Percentiles rank a stretch among this genome's conserved stretches.
Conservation (phyloP, 1,140 invertebrate genomes). For the honey bee (Apis mellifera) region DNA sequence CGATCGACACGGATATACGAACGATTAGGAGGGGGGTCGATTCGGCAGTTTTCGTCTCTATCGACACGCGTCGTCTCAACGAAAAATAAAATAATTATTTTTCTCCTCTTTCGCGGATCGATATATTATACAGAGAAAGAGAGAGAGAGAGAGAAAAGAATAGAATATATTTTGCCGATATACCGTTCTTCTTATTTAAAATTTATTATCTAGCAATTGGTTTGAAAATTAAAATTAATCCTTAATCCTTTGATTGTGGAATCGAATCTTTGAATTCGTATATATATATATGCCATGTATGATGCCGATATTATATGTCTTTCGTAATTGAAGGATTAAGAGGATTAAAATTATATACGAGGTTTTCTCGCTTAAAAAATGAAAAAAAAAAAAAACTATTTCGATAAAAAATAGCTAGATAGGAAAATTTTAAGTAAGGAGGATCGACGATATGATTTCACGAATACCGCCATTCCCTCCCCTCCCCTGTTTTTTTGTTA, state of each 20-base stretch:
- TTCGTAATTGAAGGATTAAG: too few species aligned
- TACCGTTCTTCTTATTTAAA: constrained; percentile 25
- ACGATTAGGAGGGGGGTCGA: background rate
- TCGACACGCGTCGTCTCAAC: background rate
- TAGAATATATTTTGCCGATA: constrained; percentile 16
- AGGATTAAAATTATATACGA: too few species aligned
- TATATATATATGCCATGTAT: too few species aligned
- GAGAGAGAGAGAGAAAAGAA: background rate
- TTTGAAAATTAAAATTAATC: too few species aligned
- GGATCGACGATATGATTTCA: constrained; percentile 10
- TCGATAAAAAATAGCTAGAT: too few species aligned
- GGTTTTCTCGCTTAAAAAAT: too few species aligned
- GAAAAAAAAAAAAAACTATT: too few species aligned
- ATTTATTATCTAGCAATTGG: too few species aligned
- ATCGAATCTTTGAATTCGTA: too few species aligned
- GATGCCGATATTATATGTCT: too few species aligned
- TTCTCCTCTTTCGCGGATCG: constrained; percentile 11
- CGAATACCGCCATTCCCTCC: background rate
- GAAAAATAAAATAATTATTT: background rate
- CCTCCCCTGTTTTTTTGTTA: background rate
- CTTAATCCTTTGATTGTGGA: too few species aligned
- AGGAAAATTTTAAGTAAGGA: background rate
- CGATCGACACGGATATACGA: background rate
- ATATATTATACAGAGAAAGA: constrained; percentile 41
- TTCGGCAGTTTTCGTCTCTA: too few species aligned